Evolutionary conservation across 2,797 vertebrate species (phyloP).

Genomic region (Gila robusta): DNA sequence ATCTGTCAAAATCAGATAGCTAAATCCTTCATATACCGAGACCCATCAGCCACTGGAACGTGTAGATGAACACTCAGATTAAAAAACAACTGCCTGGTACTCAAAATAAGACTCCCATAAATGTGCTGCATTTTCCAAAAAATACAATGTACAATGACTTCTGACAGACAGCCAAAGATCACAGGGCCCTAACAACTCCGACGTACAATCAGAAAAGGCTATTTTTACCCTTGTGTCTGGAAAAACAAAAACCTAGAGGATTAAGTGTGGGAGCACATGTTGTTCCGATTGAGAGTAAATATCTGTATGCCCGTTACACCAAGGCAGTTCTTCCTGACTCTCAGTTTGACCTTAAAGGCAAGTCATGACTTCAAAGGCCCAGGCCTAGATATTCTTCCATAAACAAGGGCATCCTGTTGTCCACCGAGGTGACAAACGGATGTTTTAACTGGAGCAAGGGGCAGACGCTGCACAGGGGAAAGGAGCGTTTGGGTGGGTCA

Average conservation of each 20-base stretch:
- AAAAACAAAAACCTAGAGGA: conserved; percentile 39
- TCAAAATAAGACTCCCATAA: background rate
- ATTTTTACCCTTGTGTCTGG: conserved; percentile 43
- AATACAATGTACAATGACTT: conserved; percentile 18
- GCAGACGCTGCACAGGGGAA: conserved; percentile 47
- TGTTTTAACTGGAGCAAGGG: conserved; percentile 65
- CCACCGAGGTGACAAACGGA: conserved; percentile 68
- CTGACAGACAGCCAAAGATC: conserved; percentile 18
- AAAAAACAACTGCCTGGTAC: background rate
- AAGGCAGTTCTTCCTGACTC: conserved; percentile 49
- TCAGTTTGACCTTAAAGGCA: conserved; percentile 57
- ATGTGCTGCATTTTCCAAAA: background rate
- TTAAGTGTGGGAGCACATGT: conserved; percentile 35
- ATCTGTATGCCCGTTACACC: conserved; percentile 41
- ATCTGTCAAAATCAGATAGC: background rate
- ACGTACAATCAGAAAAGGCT: conserved; percentile 12
- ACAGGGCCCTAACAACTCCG: background rate
- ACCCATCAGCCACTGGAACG: background rate
- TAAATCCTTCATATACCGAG: background rate
- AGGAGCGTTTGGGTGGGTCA: conserved; percentile 25
- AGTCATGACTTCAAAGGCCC: conserved; percentile 60
- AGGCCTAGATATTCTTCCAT: conserved; percentile 61
- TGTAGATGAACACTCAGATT: background rate
- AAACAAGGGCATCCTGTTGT: conserved; percentile 71
- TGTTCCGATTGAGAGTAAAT: conserved; percentile 41